Evolutionary conservation across 2,113 vertebrate species (phyloP).

Genomic region (Pagrus major): DNA sequence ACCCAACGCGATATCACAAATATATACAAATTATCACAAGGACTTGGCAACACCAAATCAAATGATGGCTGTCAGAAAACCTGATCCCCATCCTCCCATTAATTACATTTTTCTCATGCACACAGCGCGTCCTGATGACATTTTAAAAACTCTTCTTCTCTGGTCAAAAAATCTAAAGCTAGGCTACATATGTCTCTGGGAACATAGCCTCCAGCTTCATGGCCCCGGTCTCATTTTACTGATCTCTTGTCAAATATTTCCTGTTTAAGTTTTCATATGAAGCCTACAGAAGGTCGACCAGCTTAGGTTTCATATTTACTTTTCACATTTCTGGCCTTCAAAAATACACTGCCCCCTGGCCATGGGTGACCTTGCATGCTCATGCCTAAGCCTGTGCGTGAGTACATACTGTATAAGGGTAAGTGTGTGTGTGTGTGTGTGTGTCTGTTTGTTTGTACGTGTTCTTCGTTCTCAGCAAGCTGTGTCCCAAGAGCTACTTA

Average conservation of each 20-base stretch:
- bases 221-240: slow-evolving; percentile 34
- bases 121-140: background rate
- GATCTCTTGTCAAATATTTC: slow-evolving; percentile 62
- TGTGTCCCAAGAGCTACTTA: slow-evolving; percentile 69
- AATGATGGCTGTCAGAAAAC: background rate
- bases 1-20: background rate
- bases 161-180: background rate
- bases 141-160: background rate
- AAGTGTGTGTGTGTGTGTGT: slow-evolving; percentile 29
- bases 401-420: slow-evolving; percentile 39
- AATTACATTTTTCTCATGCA: background rate
- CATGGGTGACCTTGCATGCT: slow-evolving; percentile 57
- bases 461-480: slow-evolving; percentile 49
- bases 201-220: slow-evolving; percentile 23
- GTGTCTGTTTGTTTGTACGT: slow-evolving; percentile 9
- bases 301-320: slow-evolving; percentile 63
- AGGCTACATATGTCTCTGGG: slow-evolving; percentile 18
- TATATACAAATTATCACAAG: background rate
- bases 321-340: slow-evolving; percentile 68
- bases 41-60: background rate
- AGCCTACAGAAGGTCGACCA: slow-evolving; percentile 28
- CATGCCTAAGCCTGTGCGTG: slow-evolving; percentile 47
- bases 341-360: slow-evolving; percentile 58
- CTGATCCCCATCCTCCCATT: background rate
- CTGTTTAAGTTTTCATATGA: slow-evolving; percentile 52